phyloP scores from a whole-genome alignment of 2,113 vertebrate species.

The Lampris megalopsis region DNA sequence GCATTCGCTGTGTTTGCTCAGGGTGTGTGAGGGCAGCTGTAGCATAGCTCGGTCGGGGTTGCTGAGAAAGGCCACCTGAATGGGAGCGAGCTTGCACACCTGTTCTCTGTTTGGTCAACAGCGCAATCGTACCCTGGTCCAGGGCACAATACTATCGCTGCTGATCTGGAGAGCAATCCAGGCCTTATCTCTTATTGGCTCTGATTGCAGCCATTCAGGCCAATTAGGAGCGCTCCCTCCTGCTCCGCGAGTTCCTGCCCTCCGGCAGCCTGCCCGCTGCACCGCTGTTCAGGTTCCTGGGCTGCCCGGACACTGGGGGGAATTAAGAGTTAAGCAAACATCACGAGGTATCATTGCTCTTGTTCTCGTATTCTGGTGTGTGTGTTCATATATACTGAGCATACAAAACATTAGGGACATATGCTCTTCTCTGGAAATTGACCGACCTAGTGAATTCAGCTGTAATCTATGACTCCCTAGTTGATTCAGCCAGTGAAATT shows the following conservation, averaged over 20 bases:
- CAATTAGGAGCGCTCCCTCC: constrained; percentile 70
- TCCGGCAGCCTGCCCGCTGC: constrained; percentile 23
- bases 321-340: constrained; percentile 60
- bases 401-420: too few species aligned
- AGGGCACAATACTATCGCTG: constrained; percentile 70
- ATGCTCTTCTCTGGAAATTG: too few species aligned
- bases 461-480: too few species aligned
- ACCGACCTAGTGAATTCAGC: too few species aligned
- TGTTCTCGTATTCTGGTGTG: constrained; percentile 44
- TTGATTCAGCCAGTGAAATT: too few species aligned
- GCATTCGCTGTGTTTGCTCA: constrained; percentile 70
- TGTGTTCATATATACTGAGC: constrained; percentile 28
- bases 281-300: constrained; percentile 71
- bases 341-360: constrained; percentile 28
- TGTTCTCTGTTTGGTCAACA: constrained; percentile 79
- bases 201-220: constrained; percentile 68
- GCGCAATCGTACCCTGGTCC: constrained; percentile 44
- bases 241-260: constrained; percentile 59
- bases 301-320: constrained; percentile 29
- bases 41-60: constrained; percentile 25
- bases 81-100: constrained; percentile 62
- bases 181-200: constrained; percentile 77
- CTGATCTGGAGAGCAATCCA: constrained; percentile 63
- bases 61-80: constrained; percentile 63
- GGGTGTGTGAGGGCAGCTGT: constrained; percentile 54